Base-by-base conservation (phyloP, 2,888 invertebrate genomes). In the Alitta virens region DNA sequence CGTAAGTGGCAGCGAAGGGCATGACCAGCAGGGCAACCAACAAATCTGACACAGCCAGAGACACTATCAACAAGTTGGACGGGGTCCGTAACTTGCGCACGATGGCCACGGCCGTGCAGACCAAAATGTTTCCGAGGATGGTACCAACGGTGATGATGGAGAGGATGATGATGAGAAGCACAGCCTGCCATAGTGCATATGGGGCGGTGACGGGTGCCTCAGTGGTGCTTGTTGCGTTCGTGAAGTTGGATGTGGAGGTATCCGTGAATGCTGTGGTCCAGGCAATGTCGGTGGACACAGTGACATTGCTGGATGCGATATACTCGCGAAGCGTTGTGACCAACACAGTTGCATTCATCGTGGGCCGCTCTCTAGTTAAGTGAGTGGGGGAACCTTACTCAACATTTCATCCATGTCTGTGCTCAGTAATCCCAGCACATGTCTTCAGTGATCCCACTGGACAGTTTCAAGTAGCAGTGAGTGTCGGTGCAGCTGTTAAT, bases 21-120 rank as follows among this genome's bases (percentile, higher is more conserved):
- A 85, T 85, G 23, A 85, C 85, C 18, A 85, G 72, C 2, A 84
- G 68, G 1, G 84, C 85, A 16, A 86, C 85, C 27, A 84, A 78
- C 56, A 85, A 75, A 70, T 85, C 85, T 0, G 85, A 84, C n/a
- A 85, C 80, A 0, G 85, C 85, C 63, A 85, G 73, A 9, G 70
- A 71, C 52, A 71, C 71, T 52, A 71, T 71, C 25, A 71, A 63
- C 18, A 84, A 67, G 57, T 38, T 85, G 83, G 60, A 82, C 9
- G 83, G 83, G 16, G 81, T 78, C 62, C 82, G 80, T 9, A 85
- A 73, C 65, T 83, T 80, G 52, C 81, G 78, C 2, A 86, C 85
- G 25, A 85, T 74, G n/a, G 78, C 77, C n/a, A 86, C 85, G 0
- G 85, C 85, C 9, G 83, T 77, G 65, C 85, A 84, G 33, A 85